Base-by-base conservation (phyloP, 2,888 invertebrate genomes). In the Cheilosia variabilis region DNA sequence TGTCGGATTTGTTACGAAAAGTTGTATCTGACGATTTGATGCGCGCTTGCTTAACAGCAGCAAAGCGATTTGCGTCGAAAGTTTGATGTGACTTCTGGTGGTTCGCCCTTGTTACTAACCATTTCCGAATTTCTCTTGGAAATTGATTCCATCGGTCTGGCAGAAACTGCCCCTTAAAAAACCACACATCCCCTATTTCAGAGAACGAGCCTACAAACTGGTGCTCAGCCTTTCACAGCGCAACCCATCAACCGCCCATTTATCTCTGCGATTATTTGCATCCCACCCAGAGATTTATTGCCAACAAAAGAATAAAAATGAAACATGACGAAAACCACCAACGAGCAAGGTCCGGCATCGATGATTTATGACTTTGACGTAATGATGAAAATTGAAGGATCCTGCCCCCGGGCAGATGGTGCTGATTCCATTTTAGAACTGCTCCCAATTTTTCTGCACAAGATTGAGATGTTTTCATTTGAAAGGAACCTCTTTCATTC, bases 361-460 rank as follows among this genome's bases (percentile, higher is more conserved):
- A 69, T 84, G 83, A 84, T 84, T 84, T 84, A 84, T 79, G 83
- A 75, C 83, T 78, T 65, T 57, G 57, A 50, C 58, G 78, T 84
- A 84, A 79, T 75, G 73, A 73, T 84, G 83, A 63, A 84, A 84
- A 75, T 83, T 84, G 82, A 77, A 82, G 77, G 77, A 57, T 78
- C 37, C 10, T 19, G 50, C 52, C 62, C 57, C 57, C 22, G 7
- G 45, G 78, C 83, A 84, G 83, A 78, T 84, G 83, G 63, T 79
- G 63, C 69, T 58, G 45, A 69, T 58, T 84, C 55, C 53, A 72
- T 73, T 83, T 77, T 43, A 2, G 22, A 6, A 37, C 24, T 53
- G 5, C 50, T 27, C 3, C 10, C 27, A 5, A 9, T 31, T 31
- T 31, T 9, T 58, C 31, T 27, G 13, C 60, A 60, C 43, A 53